phyloP scores from a whole-genome alignment of 2,888 invertebrate genomes.

The Notocelia uddmanniana region DNA sequence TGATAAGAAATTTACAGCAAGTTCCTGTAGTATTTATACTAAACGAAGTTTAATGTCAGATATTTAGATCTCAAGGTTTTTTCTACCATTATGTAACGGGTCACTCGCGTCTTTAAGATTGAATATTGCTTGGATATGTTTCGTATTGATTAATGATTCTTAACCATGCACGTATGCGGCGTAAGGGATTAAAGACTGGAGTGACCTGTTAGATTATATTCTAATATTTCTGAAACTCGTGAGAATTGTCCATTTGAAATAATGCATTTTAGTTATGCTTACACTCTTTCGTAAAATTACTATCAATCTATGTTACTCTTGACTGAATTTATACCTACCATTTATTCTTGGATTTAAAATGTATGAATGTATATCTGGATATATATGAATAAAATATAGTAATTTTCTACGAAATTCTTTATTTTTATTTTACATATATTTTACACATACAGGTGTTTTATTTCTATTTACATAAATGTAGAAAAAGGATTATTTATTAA shows the following conservation, averaged over 20 bases:
- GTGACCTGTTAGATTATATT: too few relatives aligned
- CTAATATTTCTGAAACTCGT: too few relatives aligned
- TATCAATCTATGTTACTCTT: neutral
- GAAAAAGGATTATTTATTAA: constrained; percentile 62
- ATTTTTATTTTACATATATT: constrained; percentile 81
- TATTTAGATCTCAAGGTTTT: neutral
- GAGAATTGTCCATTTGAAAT: too few relatives aligned
- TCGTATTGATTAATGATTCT: too few relatives aligned
- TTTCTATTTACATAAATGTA: constrained; percentile 71
- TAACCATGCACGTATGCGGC: too few relatives aligned
- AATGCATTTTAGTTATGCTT: neutral
- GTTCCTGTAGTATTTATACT: neutral
- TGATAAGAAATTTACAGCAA: neutral
- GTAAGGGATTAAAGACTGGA: too few relatives aligned
- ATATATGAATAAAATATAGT: constrained; percentile 60
- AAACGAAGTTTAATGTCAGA: neutral
- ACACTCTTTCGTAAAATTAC: neutral
- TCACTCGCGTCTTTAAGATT: too few relatives aligned
- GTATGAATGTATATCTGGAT: constrained; percentile 5
- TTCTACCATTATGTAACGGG: neutral
- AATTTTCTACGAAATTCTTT: constrained; percentile 80
- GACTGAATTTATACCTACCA: neutral
- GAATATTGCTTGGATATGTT: too few relatives aligned
- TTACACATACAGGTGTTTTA: constrained; percentile 70
- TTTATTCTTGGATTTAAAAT: constrained; percentile 9